These are phyloP conservation scores for Gonatopus flavifemur DNA, from an alignment of 1,140 invertebrate species.

Conservation along the genomic window DNA sequence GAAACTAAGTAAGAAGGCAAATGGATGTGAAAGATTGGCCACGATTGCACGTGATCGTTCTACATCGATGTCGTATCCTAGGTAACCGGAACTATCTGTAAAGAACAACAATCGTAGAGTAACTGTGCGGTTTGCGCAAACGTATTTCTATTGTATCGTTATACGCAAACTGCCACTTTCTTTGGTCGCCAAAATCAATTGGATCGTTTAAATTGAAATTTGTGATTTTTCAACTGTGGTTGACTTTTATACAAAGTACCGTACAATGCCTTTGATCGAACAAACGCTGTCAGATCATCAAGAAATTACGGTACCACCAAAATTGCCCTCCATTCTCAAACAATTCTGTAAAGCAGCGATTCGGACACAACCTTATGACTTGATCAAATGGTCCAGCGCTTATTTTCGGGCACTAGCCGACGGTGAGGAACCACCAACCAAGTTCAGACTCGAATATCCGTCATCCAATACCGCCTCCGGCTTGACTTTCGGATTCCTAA, in stretches of 20 bases:
- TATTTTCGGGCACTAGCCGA: slow-evolving; percentile 74
- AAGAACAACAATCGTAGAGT: slow-evolving; percentile 1
- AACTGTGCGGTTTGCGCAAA: too few species aligned
- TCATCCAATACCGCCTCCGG: slow-evolving; percentile 61
- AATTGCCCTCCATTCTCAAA: slow-evolving; percentile 81
- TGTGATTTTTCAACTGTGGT: neutral
- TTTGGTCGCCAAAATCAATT: neutral
- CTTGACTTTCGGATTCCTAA: slow-evolving; percentile 77
- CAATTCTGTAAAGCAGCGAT: slow-evolving; percentile 91
- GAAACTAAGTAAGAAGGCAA: too few species aligned
- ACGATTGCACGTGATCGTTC: too few species aligned
- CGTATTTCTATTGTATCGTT: too few species aligned
- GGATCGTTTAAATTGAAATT: neutral
- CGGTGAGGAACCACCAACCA: slow-evolving; percentile 70
- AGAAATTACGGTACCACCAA: slow-evolving; percentile 73
- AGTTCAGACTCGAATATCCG: slow-evolving; percentile 75
- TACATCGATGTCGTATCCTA: neutral
- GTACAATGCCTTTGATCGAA: slow-evolving; percentile 20
- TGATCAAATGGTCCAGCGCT: slow-evolving; percentile 80
- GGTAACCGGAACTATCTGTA: neutral
- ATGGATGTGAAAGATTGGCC: too few species aligned
- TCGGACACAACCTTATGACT: slow-evolving; percentile 83
- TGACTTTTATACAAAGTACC: neutral
- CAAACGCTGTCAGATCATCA: slow-evolving; percentile 32
- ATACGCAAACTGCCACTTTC: neutral